Evolutionary conservation across 2,797 vertebrate genomes (phyloP), one percentile per base, ranked within the genome.

Genomic region (Borostomias antarcticus): DNA sequence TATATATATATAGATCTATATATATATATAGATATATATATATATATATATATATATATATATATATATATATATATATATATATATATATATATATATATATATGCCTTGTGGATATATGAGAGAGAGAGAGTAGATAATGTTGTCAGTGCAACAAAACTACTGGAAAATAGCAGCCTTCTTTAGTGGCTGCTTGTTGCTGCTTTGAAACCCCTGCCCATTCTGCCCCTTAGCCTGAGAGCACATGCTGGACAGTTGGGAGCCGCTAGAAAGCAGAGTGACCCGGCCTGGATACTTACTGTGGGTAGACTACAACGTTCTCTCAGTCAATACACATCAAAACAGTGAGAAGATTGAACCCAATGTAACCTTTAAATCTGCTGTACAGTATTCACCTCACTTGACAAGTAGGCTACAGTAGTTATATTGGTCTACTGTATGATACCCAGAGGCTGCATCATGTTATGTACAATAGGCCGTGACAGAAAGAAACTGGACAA

Each of bases 1-100:
- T 40, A 25, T 37, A 13, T 23, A 25, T 13, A 40, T 71, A 66
- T 66, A 75, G 48, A 76, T 71, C n/a, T 77, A 65, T 68, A 54
- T 75, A 64, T 66, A 77, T 40, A 17, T 70, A 65, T 45, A 17
- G 40, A 45, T 78, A 69, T 10, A 69, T 67, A 61, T 60, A n/a
- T 59, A 64, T 58, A 63, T 40, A 25, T 37, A 13, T 53, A 45
- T 73, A 60, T 78, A 75, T 48, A 71, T 21, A 54, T 61, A 13
- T 13, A 40, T 71, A 66, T 66, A 75, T 52, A 76, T 71, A 70
- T 17, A 62, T n/a, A n/a, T n/a, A n/a, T n/a, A n/a, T n/a, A n/a
- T n/a, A n/a, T n/a, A n/a, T 51, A 51, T 26, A 29, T 54, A 1
- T 56, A 32, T 21, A 57, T 15, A 57, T 8, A 57, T 33, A 58